Conservation (phyloP, 2,888 invertebrate species). For the Galeruca laticollis region DNA sequence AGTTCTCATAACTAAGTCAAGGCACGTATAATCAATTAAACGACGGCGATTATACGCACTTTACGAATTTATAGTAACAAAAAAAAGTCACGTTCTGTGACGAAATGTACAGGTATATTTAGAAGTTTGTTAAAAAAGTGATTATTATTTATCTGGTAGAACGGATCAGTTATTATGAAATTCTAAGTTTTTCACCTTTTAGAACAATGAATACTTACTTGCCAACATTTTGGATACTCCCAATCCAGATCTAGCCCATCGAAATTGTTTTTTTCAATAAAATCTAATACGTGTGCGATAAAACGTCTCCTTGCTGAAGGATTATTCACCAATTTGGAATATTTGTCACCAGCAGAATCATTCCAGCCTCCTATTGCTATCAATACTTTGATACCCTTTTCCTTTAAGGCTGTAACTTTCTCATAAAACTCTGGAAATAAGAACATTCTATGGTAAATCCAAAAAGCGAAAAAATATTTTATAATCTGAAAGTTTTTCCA, state of each 20-base stretch:
- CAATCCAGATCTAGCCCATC: conserved; percentile 94
- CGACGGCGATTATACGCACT: too few relatives aligned
- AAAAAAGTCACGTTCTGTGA: too few relatives aligned
- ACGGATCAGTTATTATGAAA: too few relatives aligned
- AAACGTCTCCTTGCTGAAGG: conserved; percentile 79
- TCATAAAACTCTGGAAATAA: conserved; percentile 82
- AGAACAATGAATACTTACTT: conserved; percentile 69
- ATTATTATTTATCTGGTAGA: too few relatives aligned
- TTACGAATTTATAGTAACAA: too few relatives aligned
- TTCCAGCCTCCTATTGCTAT: conserved; percentile 96
- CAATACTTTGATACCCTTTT: conserved; percentile 82
- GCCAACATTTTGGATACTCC: conserved; percentile 96
- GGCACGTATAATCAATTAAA: too few relatives aligned
- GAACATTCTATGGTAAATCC: neutral
- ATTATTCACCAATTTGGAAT: conserved; percentile 84
- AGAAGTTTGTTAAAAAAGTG: too few relatives aligned
- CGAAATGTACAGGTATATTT: too few relatives aligned
- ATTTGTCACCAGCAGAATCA: conserved; percentile 91
- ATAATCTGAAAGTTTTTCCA: too few relatives aligned
- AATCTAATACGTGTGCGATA: conserved; percentile 80
- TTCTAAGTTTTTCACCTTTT: too few relatives aligned
- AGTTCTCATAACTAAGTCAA: too few relatives aligned
- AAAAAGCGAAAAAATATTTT: neutral
- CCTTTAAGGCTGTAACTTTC: conserved; percentile 81
- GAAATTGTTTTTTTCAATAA: conserved; percentile 83